Conservation (phyloP, 1,140 invertebrate species). For the Spodoptera frugiperda region DNA sequence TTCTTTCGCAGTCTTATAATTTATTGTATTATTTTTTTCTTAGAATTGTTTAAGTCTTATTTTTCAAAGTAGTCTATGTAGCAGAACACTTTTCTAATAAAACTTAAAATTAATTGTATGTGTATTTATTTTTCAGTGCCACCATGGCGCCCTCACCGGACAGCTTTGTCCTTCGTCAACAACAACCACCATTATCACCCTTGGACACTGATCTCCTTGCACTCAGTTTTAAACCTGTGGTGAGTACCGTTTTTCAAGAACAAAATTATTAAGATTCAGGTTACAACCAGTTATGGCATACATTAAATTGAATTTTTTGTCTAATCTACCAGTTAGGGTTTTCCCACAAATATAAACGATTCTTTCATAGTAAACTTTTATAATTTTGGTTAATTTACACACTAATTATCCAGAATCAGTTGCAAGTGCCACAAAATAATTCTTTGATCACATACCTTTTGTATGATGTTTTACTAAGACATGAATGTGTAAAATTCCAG, state of each 20-base stretch:
- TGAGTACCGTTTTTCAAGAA: conserved; percentile 53
- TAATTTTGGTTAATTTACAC: too few species aligned
- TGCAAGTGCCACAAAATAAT: neutral
- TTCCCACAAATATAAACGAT: too few species aligned
- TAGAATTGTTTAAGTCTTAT: too few species aligned
- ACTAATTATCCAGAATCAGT: too few species aligned
- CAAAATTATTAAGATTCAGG: neutral
- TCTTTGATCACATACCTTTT: neutral
- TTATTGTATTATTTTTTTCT: too few species aligned
- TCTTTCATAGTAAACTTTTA: too few species aligned
- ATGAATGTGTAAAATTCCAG: conserved; percentile 54
- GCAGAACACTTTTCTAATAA: too few species aligned
- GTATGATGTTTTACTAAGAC: neutral
- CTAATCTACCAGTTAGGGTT: too few species aligned
- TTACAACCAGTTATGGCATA: too few species aligned
- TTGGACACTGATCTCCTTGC: conserved; percentile 64
- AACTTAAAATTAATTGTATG: conserved; percentile 9
- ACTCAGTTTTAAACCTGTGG: conserved; percentile 65
- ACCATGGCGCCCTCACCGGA: conserved; percentile 80
- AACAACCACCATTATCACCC: conserved; percentile 66
- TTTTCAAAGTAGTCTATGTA: too few species aligned
- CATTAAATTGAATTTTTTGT: too few species aligned
- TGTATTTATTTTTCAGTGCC: conserved; percentile 73
- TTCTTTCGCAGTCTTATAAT: too few species aligned
- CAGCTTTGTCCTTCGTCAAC: conserved; percentile 76